phyloP scores from a whole-genome alignment of 1,140 invertebrate species.

The Drosophila takahashii region DNA sequence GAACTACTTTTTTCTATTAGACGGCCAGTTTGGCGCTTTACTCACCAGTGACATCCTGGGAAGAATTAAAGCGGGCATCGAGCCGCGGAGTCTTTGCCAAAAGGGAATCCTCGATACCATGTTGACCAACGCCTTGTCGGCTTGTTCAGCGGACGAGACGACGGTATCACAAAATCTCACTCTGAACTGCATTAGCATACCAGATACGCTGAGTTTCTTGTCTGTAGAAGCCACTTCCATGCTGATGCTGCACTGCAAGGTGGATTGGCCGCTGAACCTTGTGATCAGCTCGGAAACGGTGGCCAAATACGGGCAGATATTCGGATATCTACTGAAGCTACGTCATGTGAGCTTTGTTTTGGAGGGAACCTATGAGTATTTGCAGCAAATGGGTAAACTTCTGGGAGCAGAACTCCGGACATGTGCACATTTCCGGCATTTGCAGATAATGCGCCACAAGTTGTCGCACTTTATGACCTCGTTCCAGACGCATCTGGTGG shows the following conservation, averaged over 20 bases:
- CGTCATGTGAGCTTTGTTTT: conserved; percentile 90
- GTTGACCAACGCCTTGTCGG: conserved; percentile 87
- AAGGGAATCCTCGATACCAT: conserved; percentile 88
- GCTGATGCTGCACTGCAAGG: conserved; percentile 88
- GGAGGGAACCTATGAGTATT: conserved; percentile 87
- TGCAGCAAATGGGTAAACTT: conserved; percentile 86
- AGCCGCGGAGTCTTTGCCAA: conserved; percentile 89
- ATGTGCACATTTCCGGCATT: conserved; percentile 87
- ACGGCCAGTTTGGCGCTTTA: conserved; percentile 90
- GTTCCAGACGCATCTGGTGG: conserved; percentile 90
- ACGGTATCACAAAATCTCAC: conserved; percentile 85
- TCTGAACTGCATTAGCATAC: conserved; percentile 86
- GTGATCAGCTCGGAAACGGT: conserved; percentile 89
- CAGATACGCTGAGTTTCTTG: conserved; percentile 86
- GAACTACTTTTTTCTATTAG: conserved; percentile 91
- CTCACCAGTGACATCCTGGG: conserved; percentile 89
- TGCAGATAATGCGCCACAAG: conserved; percentile 89
- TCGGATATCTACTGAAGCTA: conserved; percentile 90
- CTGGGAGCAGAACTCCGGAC: conserved; percentile 85
- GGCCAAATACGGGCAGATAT: conserved; percentile 89
- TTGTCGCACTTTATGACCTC: conserved; percentile 90
- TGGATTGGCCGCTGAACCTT: conserved; percentile 91
- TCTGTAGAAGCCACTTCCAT: conserved; percentile 88
- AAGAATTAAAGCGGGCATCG: conserved; percentile 87
- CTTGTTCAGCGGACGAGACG: conserved; percentile 59